These are phyloP conservation scores for Ceratina japonica DNA, from an alignment of 1,140 invertebrate species.

Conservation along the genomic window DNA sequence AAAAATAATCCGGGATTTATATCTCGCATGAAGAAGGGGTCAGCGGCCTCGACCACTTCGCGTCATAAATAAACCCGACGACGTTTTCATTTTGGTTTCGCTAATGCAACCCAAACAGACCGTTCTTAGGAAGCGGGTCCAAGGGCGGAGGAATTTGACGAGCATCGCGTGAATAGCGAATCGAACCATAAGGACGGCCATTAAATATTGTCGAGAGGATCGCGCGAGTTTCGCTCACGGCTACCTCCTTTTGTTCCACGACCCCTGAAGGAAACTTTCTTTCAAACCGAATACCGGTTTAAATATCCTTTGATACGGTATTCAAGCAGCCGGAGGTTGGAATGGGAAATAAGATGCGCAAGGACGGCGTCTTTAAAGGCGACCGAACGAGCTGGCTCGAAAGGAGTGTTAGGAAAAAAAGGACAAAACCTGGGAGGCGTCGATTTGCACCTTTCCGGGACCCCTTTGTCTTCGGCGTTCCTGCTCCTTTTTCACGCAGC, in stretches of 20 bases:
- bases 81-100: too few relatives aligned
- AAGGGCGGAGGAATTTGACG: neutral
- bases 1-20: neutral
- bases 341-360: constrained; percentile 38
- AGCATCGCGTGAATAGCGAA: neutral
- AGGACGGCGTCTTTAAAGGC: constrained; percentile 44
- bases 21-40: neutral
- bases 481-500: neutral
- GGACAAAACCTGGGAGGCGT: neutral
- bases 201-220: constrained; percentile 58
- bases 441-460: neutral
- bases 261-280: constrained; percentile 51
- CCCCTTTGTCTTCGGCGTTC: constrained; percentile 11
- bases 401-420: constrained; percentile 25
- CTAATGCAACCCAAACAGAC: too few relatives aligned
- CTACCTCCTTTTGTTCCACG: constrained; percentile 38
- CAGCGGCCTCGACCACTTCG: too few relatives aligned
- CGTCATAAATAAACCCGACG: too few relatives aligned
- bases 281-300: constrained; percentile 46
- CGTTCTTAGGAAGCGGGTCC: neutral
- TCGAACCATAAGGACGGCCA: constrained; percentile 29
- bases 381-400: constrained; percentile 23
- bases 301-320: constrained; percentile 62
- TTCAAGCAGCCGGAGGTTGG: constrained; percentile 26
- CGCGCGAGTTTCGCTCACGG: neutral